Evolutionary conservation across 2,113 vertebrate genomes (phyloP), one percentile per base, ranked within the genome.

Genomic region (Emydocephalus ijimae): DNA sequence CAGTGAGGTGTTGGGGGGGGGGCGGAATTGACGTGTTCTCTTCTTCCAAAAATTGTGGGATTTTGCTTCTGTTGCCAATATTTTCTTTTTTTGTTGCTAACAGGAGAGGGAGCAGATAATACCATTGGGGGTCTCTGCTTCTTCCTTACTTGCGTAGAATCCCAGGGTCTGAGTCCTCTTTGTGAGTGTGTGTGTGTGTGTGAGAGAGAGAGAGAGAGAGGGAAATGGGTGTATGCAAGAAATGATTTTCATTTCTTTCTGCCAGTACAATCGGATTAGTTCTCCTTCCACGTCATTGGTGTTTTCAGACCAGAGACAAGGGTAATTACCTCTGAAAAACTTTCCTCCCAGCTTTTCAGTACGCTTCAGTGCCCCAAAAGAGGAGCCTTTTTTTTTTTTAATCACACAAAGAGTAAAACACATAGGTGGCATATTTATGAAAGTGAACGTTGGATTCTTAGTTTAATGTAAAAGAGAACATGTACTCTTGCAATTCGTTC

Each of bases 391-490:
- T 98, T 26, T 61, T 29, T 98, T 96, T 98, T 98, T 5, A 81
- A 98, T 96, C 95, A 96, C 97, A 97, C 98, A 56, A 45, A 89
- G 57, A 61, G 59, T 61, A 48, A 61, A 97, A 98, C 97, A 98
- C 98, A 98, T 98, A 98, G 98, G 98, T 98, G 98, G 92, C 97
- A 93, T 98, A 98, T 99, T 99, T 99, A 98, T 99, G 98, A 99
- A 98, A 54, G 98, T 98, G 98, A 98, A 98, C 94, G 93, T 14
- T 96, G 95, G 93, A 95, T 96, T 97, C 96, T 97, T 97, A 96
- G 96, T 97, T 97, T 97, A 94, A 97, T 98, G 98, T 98, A 98
- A 98, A 98, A 98, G 94, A 98, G 59, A 96, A 97, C 97, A 95
- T 98, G 98, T 98, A 98, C 97, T 98, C 98, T 98, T 98, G 98